phyloP scores from a whole-genome alignment of 1,140 invertebrate species.

The Leptestheria dahalacensis region DNA sequence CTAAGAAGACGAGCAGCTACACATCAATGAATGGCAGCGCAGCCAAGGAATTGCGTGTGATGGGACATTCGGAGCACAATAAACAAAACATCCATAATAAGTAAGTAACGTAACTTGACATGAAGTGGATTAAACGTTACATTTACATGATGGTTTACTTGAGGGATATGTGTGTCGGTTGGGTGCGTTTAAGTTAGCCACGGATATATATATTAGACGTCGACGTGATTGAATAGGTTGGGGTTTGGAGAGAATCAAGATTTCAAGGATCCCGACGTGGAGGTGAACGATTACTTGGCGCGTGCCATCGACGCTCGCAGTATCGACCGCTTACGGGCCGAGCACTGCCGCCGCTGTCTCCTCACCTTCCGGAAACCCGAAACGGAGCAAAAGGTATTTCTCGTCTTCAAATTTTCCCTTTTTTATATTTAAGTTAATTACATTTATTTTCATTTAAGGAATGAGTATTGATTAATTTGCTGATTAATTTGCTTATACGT shows the following conservation, averaged over 20 bases:
- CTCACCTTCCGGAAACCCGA: slow-evolving; percentile 60
- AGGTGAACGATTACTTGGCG: slow-evolving; percentile 87
- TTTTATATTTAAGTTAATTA: neutral
- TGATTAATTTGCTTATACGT: neutral
- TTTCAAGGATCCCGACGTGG: slow-evolving; percentile 55
- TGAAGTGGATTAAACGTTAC: too few species aligned
- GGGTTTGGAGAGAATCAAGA: slow-evolving; percentile 39
- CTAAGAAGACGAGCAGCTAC: slow-evolving; percentile 17
- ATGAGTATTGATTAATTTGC: neutral
- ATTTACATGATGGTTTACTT: too few species aligned
- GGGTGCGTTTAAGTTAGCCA: too few species aligned
- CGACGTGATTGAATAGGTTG: too few species aligned
- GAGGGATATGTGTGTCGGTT: too few species aligned
- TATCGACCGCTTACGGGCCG: slow-evolving; percentile 66
- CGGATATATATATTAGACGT: too few species aligned
- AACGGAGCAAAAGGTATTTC: slow-evolving; percentile 58
- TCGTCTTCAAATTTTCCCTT: neutral
- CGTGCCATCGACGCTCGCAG: slow-evolving; percentile 86
- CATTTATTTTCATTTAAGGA: neutral
- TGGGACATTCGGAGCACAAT: slow-evolving; percentile 65
- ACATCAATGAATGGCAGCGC: slow-evolving; percentile 49
- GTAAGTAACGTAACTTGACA: too few species aligned
- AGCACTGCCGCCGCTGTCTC: slow-evolving; percentile 66
- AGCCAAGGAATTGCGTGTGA: slow-evolving; percentile 66
- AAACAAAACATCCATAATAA: slow-evolving; percentile 25